Conservation (phyloP, 2,888 invertebrate genomes). For the Nemotelus pantherinus region DNA sequence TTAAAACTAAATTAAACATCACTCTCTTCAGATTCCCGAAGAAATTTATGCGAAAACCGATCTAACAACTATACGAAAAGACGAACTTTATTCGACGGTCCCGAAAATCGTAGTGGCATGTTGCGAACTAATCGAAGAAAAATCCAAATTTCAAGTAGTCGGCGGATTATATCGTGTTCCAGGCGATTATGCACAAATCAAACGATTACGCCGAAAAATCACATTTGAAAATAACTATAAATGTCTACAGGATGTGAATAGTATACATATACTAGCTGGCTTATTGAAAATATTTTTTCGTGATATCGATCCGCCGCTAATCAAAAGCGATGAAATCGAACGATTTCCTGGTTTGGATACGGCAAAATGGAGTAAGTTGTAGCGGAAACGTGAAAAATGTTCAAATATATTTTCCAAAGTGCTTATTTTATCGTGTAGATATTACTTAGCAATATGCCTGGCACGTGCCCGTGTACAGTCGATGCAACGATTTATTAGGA, state of each 20-base stretch:
- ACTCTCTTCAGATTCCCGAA: conserved; percentile 9
- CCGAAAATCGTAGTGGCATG: conserved; percentile 37
- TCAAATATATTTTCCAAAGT: conserved; percentile 5
- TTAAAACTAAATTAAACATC: background rate
- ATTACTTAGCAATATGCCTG: conserved; percentile 16
- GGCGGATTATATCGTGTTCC: conserved; percentile 36
- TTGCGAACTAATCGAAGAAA: conserved; percentile 38
- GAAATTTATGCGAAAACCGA: conserved; percentile 6
- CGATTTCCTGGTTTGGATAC: conserved; percentile 25
- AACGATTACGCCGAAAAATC: conserved; percentile 36
- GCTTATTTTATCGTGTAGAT: conserved; percentile 35
- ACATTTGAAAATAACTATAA: conserved; percentile 28
- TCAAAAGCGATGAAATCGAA: conserved; percentile 32
- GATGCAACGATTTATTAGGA: conserved; percentile 32
- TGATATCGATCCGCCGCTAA: conserved; percentile 37
- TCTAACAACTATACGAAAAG: conserved; percentile 5
- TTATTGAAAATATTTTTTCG: conserved; percentile 38
- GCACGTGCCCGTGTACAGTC: conserved; percentile 28
- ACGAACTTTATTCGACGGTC: conserved; percentile 17
- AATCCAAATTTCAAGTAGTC: conserved; percentile 26
- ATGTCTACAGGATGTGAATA: conserved; percentile 25
- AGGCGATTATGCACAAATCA: conserved; percentile 39
- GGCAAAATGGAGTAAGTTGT: conserved; percentile 33
- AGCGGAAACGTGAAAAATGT: background rate
- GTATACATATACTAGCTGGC: conserved; percentile 35